phyloP scores from a whole-genome alignment of 2,888 invertebrate genomes.

The Leistus spinibarbis region DNA sequence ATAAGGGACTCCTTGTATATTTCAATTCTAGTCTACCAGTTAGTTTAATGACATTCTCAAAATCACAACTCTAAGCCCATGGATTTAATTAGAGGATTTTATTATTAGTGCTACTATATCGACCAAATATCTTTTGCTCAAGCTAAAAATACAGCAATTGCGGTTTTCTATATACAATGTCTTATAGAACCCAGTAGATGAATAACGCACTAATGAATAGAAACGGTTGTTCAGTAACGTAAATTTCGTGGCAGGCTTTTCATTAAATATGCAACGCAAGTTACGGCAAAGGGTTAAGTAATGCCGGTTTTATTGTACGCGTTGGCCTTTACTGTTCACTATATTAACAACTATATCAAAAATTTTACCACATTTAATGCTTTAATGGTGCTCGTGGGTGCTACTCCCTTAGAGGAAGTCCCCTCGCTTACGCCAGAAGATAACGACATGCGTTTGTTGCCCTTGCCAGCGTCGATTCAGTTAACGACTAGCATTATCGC shows the following conservation, averaged over 20 bases:
- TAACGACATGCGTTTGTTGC: conserved; percentile 11
- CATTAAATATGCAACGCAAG: neutral
- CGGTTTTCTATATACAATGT: no score
- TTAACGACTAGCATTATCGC: conserved; percentile 29
- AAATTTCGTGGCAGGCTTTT: neutral
- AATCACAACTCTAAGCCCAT: no score
- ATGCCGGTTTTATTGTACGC: neutral
- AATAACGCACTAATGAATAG: neutral
- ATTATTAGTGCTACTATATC: no score
- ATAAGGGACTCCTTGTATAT: neutral
- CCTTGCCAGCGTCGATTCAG: conserved; percentile 8
- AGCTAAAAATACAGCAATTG: no score
- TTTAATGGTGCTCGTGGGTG: neutral
- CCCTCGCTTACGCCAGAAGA: neutral
- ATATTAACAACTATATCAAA: neutral
- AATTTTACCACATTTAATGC: neutral
- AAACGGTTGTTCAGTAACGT: neutral
- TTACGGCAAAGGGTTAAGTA: neutral
- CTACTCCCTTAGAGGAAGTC: neutral
- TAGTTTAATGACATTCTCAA: neutral
- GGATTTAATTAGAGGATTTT: no score
- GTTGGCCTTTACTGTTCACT: neutral
- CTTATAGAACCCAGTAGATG: neutral
- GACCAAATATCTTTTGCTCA: no score
- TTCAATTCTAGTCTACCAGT: neutral